Evolutionary conservation across 23 tunicate genomes (phyloP).

Genomic region (Ascidia mentula): DNA sequence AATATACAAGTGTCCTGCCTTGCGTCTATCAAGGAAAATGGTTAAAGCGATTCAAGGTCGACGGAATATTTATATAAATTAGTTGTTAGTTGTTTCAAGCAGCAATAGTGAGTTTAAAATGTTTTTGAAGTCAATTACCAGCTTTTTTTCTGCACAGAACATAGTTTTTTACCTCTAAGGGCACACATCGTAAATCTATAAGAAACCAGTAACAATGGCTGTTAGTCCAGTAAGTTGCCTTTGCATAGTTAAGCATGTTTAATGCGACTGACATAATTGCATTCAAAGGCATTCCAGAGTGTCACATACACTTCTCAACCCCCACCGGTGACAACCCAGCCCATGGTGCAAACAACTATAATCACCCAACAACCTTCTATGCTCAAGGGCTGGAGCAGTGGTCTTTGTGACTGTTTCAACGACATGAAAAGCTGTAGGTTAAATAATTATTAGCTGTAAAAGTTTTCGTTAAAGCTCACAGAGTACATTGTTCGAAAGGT

Average conservation of each 20-base stretch:
- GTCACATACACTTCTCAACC: neutral
- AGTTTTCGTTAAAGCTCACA: neutral
- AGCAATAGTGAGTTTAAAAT: too few relatives aligned
- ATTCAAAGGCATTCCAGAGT: neutral
- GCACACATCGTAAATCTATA: too few relatives aligned
- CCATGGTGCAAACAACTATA: slow-evolving; percentile 11
- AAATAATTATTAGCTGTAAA: neutral
- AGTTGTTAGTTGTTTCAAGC: too few relatives aligned
- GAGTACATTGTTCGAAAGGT: slow-evolving; percentile 18
- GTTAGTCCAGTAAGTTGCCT: neutral
- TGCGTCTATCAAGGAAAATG: too few relatives aligned
- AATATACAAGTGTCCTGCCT: too few relatives aligned
- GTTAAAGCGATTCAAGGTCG: too few relatives aligned
- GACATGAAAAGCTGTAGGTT: slow-evolving; percentile 80
- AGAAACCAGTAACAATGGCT: neutral
- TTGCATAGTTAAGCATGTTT: neutral
- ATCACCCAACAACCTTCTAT: slow-evolving; percentile 17
- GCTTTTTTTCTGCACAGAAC: too few relatives aligned
- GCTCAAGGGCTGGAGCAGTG: slow-evolving; percentile 39
- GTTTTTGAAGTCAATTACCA: too few relatives aligned
- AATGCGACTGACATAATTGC: neutral
- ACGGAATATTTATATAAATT: too few relatives aligned
- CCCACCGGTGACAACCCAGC: neutral
- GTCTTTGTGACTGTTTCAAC: slow-evolving; percentile 58
- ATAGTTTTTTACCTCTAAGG: too few relatives aligned